A percentile compares a stretch with the other conserved stretches of the same genome.
These are phyloP conservation scores for Erebia palarica DNA, from an alignment of 2,888 invertebrate genomes.

Conservation along the genomic window DNA sequence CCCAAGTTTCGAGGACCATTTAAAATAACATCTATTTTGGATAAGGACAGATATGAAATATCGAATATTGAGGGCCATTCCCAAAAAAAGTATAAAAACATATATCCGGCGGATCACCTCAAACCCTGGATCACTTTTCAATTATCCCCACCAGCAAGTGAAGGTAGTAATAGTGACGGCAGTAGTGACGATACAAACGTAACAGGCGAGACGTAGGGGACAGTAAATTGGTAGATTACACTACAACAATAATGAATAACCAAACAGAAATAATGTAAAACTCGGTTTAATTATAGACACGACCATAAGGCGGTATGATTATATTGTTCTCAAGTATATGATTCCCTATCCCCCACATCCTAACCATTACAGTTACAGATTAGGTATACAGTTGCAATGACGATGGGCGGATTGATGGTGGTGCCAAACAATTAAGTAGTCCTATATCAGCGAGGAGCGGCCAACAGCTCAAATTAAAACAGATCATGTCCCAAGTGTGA, in stretches of 20 bases:
- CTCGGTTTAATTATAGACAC: neutral
- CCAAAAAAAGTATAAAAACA: constrained; percentile 19
- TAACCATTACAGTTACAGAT: constrained; percentile 1
- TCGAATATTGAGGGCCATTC: constrained; percentile 30
- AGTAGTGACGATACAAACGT: neutral
- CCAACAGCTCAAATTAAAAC: neutral
- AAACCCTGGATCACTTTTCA: constrained; percentile 26
- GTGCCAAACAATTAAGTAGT: neutral
- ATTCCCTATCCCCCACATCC: neutral
- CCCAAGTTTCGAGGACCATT: constrained; percentile 35
- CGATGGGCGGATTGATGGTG: neutral
- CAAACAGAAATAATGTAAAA: neutral
- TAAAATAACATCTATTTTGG: constrained; percentile 33
- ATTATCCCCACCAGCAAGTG: constrained; percentile 1
- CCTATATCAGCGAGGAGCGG: too few species aligned
- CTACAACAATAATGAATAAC: neutral
- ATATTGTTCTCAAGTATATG: neutral
- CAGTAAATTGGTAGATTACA: too few species aligned
- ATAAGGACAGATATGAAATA: constrained; percentile 40
- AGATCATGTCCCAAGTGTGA: neutral
- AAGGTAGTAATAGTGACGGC: constrained; percentile 6
- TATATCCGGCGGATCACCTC: constrained; percentile 25
- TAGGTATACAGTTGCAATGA: neutral
- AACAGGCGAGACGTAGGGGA: neutral
- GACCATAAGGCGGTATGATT: neutral